Base-by-base conservation (phyloP, 2,888 invertebrate species). In the Gandaritis pyraliata region DNA sequence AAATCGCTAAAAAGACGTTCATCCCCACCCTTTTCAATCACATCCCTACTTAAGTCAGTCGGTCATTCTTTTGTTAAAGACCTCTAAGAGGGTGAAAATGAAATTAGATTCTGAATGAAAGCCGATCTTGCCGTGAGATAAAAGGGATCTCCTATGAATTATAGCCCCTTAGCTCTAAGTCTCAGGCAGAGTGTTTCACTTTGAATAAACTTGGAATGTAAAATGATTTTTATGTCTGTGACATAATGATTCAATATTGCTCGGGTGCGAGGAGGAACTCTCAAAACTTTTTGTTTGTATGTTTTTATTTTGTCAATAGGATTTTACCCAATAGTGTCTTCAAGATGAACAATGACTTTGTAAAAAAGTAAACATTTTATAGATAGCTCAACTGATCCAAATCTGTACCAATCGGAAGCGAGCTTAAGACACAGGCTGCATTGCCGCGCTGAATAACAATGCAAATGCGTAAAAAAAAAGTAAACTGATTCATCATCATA, bases 81-180 rank as follows among this genome's bases (percentile, higher is more conserved):
- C 70, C 64, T 78, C 75, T 77, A 82, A 83, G 87, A 88, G 90
- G 90, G 92, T 89, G 91, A 87, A 86, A 87, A 90, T 88, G 87
- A 91, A 91, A 92, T 92, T 89, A 91, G 90, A 91, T 90, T 89
- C 86, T 84, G 80, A 87, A 86, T 90, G 89, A 90, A 90, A 88
- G 88, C 87, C 83, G 82, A 86, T 86, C 85, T 82, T 69, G 69
- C 79, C 79, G 81, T 86, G 83, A 82, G 85, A 86, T 88, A 86
- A 88, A 87, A 81, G 88, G 88, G 83, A 85, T 81, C 81, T 78
- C 75, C 85, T 86, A 89, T 90, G 90, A 91, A 87, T 88, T 86
- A 90, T 87, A 75, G 80, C 83, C 81, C 83, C 80, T 82, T 51
- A 51, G 58, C 51, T 54, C 56, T n/a, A 43, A 49, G 33, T 49